These are phyloP conservation scores for Polymixis flavicincta DNA, from an alignment of 2,888 invertebrate species.

Conservation along the genomic window DNA sequence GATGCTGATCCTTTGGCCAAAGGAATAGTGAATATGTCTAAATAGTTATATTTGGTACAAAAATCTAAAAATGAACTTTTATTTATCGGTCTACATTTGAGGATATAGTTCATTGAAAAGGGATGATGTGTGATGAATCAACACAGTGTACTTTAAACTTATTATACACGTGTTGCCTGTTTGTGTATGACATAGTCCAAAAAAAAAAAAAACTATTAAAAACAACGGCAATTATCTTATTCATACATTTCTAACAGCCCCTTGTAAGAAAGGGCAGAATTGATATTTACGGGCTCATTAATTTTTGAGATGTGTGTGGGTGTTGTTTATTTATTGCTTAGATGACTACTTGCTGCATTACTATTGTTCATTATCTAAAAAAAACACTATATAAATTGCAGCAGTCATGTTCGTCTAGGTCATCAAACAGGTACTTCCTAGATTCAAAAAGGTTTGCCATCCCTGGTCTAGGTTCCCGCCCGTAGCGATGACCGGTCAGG, in stretches of 20 bases:
- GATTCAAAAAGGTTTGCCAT: not conserved
- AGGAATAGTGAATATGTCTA: no score
- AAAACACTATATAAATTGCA: not conserved
- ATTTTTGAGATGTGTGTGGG: no score
- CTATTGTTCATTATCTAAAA: not conserved
- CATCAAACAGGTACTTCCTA: not conserved
- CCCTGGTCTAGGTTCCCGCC: slow-evolving; percentile 19
- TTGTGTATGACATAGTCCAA: not conserved
- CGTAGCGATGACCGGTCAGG: slow-evolving; percentile 18
- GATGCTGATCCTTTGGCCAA: no score
- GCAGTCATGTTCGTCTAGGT: not conserved
- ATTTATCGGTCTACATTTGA: not conserved
- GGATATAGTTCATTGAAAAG: not conserved
- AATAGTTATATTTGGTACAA: not conserved
- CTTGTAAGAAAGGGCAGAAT: no score
- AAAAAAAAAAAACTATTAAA: no score
- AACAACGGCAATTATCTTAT: no score
- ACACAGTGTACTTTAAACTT: not conserved
- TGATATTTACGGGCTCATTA: no score
- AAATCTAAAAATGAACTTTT: not conserved
- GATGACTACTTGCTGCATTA: not conserved
- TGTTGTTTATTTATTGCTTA: not conserved
- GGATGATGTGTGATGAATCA: not conserved
- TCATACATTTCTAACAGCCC: no score
- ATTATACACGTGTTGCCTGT: not conserved